Conservation (phyloP, 2,113 vertebrate species). For the Xiphophorus hellerii region DNA sequence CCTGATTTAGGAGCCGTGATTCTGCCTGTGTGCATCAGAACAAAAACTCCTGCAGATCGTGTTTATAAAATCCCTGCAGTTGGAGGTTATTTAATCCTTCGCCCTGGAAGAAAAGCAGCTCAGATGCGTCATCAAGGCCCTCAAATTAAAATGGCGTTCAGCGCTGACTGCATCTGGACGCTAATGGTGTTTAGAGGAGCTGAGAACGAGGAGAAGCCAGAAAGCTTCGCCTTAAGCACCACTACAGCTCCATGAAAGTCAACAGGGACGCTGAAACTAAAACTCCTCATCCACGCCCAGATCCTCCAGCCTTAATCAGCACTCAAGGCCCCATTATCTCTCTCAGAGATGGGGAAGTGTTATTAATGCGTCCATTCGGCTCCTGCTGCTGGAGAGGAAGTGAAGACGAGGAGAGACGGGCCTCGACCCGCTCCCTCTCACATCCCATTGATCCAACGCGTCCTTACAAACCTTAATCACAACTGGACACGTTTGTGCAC, state of each 20-base stretch:
- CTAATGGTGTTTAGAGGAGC: not conserved
- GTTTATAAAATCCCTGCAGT: not conserved
- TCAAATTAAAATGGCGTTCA: not conserved
- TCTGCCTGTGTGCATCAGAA: too few species aligned
- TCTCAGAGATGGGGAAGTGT: slow-evolving; percentile 48
- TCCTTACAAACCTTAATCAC: slow-evolving; percentile 44
- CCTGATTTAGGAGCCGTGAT: too few species aligned
- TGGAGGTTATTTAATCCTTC: not conserved
- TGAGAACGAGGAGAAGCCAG: not conserved
- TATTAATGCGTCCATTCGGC: slow-evolving; percentile 73
- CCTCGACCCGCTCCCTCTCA: slow-evolving; percentile 27
- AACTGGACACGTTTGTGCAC: not conserved
- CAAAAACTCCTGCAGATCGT: too few species aligned
- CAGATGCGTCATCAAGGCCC: not conserved
- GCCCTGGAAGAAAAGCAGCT: not conserved
- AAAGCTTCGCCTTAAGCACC: slow-evolving; percentile 1
- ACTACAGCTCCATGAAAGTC: not conserved
- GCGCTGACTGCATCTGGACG: not conserved
- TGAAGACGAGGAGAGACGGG: slow-evolving; percentile 61
- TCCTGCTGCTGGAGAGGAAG: slow-evolving; percentile 67
- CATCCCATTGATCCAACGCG: slow-evolving; percentile 10
- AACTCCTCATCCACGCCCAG: slow-evolving; percentile 19
- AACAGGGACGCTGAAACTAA: slow-evolving; percentile 24
- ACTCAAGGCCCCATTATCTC: slow-evolving; percentile 69
- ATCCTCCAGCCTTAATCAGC: slow-evolving; percentile 58